Evolutionary conservation across 2,797 vertebrate genomes (phyloP).

Genomic region (Cheirogaleus major): DNA sequence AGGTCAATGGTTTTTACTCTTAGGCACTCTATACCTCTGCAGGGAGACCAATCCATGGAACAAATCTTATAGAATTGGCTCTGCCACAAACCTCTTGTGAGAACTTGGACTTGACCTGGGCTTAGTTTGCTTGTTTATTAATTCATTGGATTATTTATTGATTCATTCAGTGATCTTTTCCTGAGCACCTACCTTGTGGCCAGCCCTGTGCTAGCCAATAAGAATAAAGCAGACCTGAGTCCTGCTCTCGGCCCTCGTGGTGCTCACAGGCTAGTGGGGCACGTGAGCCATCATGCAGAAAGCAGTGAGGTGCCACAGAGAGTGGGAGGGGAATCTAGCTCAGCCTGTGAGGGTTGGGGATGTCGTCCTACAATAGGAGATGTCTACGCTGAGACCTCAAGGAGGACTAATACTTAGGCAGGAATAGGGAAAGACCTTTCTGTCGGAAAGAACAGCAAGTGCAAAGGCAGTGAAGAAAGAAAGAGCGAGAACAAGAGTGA

Average conservation of each 20-base stretch:
- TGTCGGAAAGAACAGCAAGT: neutral
- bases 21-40: neutral
- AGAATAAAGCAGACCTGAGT: neutral
- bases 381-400: neutral
- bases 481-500: neutral
- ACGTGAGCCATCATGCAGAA: neutral
- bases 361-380: neutral
- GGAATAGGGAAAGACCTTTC: neutral
- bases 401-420: neutral
- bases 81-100: neutral
- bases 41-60: neutral
- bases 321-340: neutral
- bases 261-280: neutral
- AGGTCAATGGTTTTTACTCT: neutral
- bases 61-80: neutral
- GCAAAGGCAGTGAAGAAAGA: neutral
- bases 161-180: neutral
- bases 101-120: neutral
- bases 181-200: neutral
- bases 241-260: neutral
- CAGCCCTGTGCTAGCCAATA: neutral
- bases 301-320: neutral
- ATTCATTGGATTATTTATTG: neutral
- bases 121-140: neutral
- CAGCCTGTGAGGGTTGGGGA: neutral